Evolutionary conservation across 2,888 invertebrate species (phyloP), one percentile per base, ranked within the genome.

Genomic region (Osmoderma eremita): DNA sequence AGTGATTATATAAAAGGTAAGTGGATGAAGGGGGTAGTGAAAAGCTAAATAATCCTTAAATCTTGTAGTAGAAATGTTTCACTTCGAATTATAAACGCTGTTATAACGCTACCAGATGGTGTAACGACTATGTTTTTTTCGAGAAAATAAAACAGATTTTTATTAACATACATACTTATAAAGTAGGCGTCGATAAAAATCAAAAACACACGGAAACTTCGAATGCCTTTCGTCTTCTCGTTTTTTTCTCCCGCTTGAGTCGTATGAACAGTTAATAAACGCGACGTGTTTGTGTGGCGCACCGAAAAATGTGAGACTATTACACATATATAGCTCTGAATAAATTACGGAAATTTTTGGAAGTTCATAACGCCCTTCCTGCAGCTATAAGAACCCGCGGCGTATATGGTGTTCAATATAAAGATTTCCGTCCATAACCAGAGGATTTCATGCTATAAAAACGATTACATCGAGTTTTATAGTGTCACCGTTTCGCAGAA

Each of bases 281-380:
- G 17, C 38, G 53, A 53, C 38, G 17, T 38, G 50, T 53, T 36
- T 53, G 53, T 53, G 6, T 10, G 17, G 38, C 38, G 12, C 24
- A 30, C 50, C 50, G 50, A 51, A 51, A 51, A 53, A 53, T 36
- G 36, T 53, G 38, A 38, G 38, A 53, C 18, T 17, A 53, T 38
- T 53, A 36, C 18, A 13, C 24, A 13, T 50, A 24, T 50, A 50
- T 17, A 36, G 38, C 17, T 30, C 30, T 12, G 53, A 38, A 53
- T 53, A 53, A 53, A 53, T 53, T 53, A 38, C 12, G 17, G 10
- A 15, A 18, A 53, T 53, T 53, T 53, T 12, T 38, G 36, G 18
- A 53, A 53, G 17, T 38, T 38, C 38, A 38, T 53, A 53, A 17
- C 18, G 53, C 12, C 20, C 38, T 53, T 53, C 10, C 18, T 53